These are phyloP conservation scores for Melitaea cinxia DNA, from an alignment of 1,140 invertebrate species.

Conservation along the genomic window DNA sequence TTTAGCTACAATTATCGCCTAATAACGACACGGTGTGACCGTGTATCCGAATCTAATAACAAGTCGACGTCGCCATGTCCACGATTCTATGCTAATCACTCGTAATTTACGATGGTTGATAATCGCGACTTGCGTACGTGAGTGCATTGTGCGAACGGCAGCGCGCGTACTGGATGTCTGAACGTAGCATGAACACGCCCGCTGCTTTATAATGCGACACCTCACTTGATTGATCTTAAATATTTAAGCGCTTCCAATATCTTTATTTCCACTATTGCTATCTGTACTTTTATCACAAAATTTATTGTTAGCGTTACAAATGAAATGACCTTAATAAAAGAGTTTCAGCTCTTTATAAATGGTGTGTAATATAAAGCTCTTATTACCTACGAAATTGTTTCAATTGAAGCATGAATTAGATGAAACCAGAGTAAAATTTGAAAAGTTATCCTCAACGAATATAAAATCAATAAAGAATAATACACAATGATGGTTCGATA, in stretches of 20 bases:
- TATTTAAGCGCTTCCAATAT: constrained; percentile 40
- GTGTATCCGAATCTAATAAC: constrained; percentile 73
- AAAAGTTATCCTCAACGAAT: background rate
- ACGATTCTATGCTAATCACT: constrained; percentile 77
- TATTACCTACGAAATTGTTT: no score
- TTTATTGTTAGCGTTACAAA: no score
- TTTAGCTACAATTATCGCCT: constrained; percentile 72
- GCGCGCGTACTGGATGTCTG: constrained; percentile 53
- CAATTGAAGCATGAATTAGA: no score
- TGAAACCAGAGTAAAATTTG: background rate
- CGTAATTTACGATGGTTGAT: constrained; percentile 76
- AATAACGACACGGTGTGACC: constrained; percentile 61
- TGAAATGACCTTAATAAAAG: no score
- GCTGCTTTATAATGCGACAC: constrained; percentile 53
- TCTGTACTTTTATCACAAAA: no score
- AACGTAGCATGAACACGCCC: constrained; percentile 50
- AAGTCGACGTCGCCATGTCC: constrained; percentile 60
- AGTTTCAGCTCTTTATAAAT: no score
- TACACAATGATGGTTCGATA: constrained; percentile 30
- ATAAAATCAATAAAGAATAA: constrained; percentile 18
- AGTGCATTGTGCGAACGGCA: constrained; percentile 67
- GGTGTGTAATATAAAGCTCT: no score
- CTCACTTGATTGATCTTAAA: constrained; percentile 58
- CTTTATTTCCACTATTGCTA: constrained; percentile 4
- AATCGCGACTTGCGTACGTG: constrained; percentile 77